Conservation (phyloP, 2,888 invertebrate genomes). For the Pristionchus exspectatus region DNA sequence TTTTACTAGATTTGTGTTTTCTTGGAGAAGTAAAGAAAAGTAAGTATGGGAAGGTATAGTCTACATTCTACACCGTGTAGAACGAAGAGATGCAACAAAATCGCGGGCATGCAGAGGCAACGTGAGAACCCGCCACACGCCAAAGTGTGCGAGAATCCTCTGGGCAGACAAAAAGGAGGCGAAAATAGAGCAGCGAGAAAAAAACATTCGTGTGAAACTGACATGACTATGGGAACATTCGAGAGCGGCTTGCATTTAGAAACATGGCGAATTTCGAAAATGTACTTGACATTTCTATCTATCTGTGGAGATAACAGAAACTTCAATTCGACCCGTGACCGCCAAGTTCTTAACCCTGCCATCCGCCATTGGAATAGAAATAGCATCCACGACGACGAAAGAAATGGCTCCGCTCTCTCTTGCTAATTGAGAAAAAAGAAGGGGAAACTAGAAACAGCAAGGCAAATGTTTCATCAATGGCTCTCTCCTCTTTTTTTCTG, state of each 20-base stretch:
- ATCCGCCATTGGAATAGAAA: background rate
- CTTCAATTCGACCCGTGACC: too few species aligned
- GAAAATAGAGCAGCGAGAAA: background rate
- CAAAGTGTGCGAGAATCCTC: conserved; percentile 1
- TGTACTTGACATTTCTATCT: background rate
- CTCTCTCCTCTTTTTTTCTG: background rate
- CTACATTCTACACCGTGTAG: background rate
- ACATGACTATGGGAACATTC: too few species aligned
- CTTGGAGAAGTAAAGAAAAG: background rate
- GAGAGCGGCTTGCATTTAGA: too few species aligned
- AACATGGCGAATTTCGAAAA: background rate
- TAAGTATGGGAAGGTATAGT: background rate
- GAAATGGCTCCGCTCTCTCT: background rate
- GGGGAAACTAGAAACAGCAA: conserved; percentile 22
- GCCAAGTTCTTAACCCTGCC: background rate
- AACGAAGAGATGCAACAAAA: background rate
- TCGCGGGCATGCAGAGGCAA: background rate
- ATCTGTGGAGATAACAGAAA: too few species aligned
- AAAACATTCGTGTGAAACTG: background rate
- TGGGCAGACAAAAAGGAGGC: background rate
- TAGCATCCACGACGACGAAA: background rate
- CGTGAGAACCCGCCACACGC: background rate
- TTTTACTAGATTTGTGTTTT: background rate
- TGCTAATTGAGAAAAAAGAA: conserved; percentile 20
- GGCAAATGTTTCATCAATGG: conserved; percentile 41